Base-by-base conservation (phyloP, 2,797 vertebrate species). In the Propithecus perrieri region DNA sequence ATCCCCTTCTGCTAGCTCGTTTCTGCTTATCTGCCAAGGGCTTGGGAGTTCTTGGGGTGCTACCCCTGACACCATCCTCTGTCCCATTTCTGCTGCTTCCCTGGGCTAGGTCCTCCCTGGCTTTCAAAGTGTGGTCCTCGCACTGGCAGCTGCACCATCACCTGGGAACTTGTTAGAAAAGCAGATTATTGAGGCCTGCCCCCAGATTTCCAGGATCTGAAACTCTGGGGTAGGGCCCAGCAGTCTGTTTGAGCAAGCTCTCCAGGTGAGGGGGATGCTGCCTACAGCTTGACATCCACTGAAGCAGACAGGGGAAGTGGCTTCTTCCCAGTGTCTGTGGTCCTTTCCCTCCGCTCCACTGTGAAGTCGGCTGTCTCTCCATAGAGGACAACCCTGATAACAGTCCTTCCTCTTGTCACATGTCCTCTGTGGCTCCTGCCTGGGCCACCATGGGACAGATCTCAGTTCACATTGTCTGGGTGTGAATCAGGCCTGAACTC, bases 331-430 rank as follows among this genome's bases (percentile, higher is more conserved):
- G 33, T 65, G 24, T 33, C 26, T 2, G 1, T 2, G 57, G 12
- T 14, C 4, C 74, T 17, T n/a, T 30, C 30, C 2, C 0, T 24
- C 13, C 17, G 2, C 6, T 10, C 6, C 33, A 11, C 57, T 1
- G 0, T 0, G 3, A n/a, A 0, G 12, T 33, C 90, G 5, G 12
- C 57, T 26, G 13, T 43, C 5, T 22, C 3, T 72, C 53, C 22
- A 17, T 22, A 4, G 3, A 14, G 50, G 55, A 46, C 30, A 74
- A 35, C 92, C 69, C 48, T 2, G 3, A 4, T n/a, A 61, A 61
- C 2, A 3, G 4, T 7, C 5, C 74, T 12, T 28, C 9, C 41
- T 48, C n/a, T 48, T 33, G 0, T 75, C 57, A 59, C 28, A 28
- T 3, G 1, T 20, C 38, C 41, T 53, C 43, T 3, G 0, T 28